phyloP scores from a whole-genome alignment of 2,113 vertebrate species.

The Trinectes maculatus region DNA sequence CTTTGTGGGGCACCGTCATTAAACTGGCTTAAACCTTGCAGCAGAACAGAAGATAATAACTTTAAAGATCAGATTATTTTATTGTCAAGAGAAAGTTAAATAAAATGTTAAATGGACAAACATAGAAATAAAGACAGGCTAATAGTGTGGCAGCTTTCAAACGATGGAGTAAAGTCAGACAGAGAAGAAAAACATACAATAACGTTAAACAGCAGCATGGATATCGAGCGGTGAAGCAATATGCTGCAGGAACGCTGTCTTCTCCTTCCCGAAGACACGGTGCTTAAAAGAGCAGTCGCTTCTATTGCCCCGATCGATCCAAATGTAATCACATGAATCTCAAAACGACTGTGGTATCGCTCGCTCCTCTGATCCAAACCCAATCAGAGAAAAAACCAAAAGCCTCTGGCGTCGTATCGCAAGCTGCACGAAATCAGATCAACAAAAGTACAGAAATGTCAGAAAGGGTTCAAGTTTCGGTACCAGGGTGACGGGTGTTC shows the following conservation, averaged over 20 bases:
- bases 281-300: not conserved
- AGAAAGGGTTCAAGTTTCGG: not conserved
- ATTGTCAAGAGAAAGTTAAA: no score
- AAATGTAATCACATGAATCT: slow-evolving; percentile 10
- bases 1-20: no score
- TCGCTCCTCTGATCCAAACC: slow-evolving; percentile 10
- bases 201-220: no score
- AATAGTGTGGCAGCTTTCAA: not conserved
- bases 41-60: no score
- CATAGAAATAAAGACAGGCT: not conserved
- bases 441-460: slow-evolving; percentile 6
- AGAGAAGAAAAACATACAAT: not conserved
- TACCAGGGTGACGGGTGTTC: not conserved
- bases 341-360: slow-evolving; percentile 11
- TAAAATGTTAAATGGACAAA: no score
- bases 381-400: slow-evolving; percentile 9
- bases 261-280: not conserved
- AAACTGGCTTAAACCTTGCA: no score
- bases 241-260: not conserved
- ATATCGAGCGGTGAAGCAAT: not conserved
- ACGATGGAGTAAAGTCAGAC: not conserved
- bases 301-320: slow-evolving; percentile 25
- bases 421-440: not conserved
- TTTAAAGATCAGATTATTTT: no score
- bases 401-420: not conserved